A percentile compares a stretch with the other conserved stretches of the same genome.
Evolutionary conservation across 2,113 vertebrate species (phyloP).

Genomic region (Ameiurus melas): DNA sequence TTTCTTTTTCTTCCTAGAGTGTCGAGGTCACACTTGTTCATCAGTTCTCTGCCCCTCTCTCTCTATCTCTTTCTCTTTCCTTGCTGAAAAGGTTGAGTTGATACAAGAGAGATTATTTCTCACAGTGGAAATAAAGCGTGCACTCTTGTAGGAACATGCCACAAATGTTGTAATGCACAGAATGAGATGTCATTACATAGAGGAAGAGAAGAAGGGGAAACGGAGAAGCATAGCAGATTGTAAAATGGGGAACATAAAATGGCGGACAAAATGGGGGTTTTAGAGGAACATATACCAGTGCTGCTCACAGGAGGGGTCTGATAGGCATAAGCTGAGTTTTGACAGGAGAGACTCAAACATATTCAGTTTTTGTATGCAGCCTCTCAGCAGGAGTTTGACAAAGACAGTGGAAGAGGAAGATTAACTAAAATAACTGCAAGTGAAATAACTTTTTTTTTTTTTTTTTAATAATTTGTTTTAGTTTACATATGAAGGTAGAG

Average conservation of each 20-base stretch:
- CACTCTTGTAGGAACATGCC: not conserved
- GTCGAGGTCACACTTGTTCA: slow-evolving; percentile 14
- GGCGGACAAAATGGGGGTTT: too few species aligned
- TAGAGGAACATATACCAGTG: slow-evolving; percentile 23
- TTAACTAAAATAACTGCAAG: slow-evolving; percentile 33
- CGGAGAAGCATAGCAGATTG: slow-evolving; percentile 33
- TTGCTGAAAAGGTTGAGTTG: not conserved
- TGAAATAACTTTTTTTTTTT: not conserved
- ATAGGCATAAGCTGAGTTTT: not conserved
- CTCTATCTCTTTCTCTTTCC: not conserved
- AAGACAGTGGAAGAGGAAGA: slow-evolving; percentile 28
- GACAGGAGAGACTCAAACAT: slow-evolving; percentile 21
- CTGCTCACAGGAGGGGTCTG: slow-evolving; percentile 16
- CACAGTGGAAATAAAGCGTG: slow-evolving; percentile 27
- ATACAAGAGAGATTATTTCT: slow-evolving; percentile 33
- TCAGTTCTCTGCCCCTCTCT: not conserved
- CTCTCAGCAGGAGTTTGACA: slow-evolving; percentile 18
- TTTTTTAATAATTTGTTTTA: not conserved
- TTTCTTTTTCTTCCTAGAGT: slow-evolving; percentile 44
- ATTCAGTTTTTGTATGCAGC: not conserved
- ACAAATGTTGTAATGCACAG: not conserved
- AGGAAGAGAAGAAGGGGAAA: slow-evolving; percentile 22
- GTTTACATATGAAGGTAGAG: slow-evolving; percentile 31
- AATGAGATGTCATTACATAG: slow-evolving; percentile 13
- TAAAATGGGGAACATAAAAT: too few species aligned